phyloP scores from a whole-genome alignment of 2,113 vertebrate genomes.

The Xiphias gladius region DNA sequence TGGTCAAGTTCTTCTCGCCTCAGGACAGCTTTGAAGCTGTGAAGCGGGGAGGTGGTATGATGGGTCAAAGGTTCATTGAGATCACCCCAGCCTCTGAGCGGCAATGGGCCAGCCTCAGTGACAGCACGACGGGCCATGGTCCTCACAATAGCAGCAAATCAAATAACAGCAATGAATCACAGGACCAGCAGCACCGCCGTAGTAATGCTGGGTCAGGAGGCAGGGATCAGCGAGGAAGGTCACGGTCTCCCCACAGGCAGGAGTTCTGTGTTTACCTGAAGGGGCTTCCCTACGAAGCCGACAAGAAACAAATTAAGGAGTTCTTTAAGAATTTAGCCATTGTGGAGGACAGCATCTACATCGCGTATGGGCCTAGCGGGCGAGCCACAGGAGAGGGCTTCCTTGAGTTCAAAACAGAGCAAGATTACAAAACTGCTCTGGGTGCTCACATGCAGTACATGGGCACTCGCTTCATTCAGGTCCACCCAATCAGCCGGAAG shows the following conservation, averaged over 20 bases:
- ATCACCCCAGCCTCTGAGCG: constrained; percentile 94
- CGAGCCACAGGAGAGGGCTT: constrained; percentile 98
- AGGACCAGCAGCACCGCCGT: constrained; percentile 77
- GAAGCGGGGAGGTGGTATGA: constrained; percentile 93
- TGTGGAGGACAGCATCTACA: constrained; percentile 97
- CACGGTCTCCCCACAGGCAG: constrained; percentile 94
- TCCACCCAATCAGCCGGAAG: constrained; percentile 96
- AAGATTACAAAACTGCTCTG: constrained; percentile 94
- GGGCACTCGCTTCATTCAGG: constrained; percentile 97
- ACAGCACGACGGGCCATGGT: constrained; percentile 78
- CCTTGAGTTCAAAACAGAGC: constrained; percentile 94
- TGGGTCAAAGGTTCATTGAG: constrained; percentile 97
- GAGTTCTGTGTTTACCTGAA: constrained; percentile 97
- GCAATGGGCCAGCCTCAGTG: constrained; percentile 90
- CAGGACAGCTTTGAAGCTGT: constrained; percentile 97
- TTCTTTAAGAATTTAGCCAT: constrained; percentile 97
- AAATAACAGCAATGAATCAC: constrained; percentile 62
- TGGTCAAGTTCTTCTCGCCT: constrained; percentile 95
- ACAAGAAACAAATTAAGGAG: constrained; percentile 97
- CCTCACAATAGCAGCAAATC: constrained; percentile 83
- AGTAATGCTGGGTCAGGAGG: constrained; percentile 80
- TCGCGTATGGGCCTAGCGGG: constrained; percentile 96
- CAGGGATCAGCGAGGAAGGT: constrained; percentile 88
- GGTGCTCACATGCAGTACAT: constrained; percentile 98
- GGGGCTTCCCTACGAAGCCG: constrained; percentile 96